Percentiles rank a stretch among this genome's conserved stretches.
phyloP scores from a whole-genome alignment of 2,113 vertebrate genomes.

The Asarcornis scutulata region DNA sequence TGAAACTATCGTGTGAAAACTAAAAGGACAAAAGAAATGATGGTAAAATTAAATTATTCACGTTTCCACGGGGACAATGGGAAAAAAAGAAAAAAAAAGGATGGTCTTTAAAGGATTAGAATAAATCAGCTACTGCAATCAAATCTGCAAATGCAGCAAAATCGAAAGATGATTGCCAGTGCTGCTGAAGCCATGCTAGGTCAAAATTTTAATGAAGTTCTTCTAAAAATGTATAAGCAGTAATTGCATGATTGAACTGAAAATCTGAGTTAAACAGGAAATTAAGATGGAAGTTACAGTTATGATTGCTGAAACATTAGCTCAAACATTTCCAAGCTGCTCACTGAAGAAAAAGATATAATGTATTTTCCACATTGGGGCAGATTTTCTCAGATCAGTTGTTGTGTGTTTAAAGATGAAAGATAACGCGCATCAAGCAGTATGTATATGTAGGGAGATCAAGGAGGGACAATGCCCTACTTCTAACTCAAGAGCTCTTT shows the following conservation, averaged over 20 bases:
- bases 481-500: constrained; percentile 12
- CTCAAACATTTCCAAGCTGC: background rate
- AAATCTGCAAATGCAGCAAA: constrained; percentile 15
- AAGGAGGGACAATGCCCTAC: background rate
- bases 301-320: background rate
- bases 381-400: background rate
- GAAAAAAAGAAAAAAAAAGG: background rate
- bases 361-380: background rate
- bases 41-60: constrained; percentile 2
- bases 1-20: background rate
- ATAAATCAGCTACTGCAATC: constrained; percentile 14
- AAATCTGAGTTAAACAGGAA: background rate
- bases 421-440: background rate
- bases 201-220: constrained; percentile 35
- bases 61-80: background rate
- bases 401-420: background rate
- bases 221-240: background rate
- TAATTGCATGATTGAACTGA: background rate
- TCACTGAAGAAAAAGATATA: background rate
- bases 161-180: background rate
- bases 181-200: background rate
- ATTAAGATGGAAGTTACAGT: background rate
- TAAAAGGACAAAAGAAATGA: background rate
- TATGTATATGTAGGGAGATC: background rate
- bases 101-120: background rate